These are phyloP conservation scores for Cyanocitta stelleri DNA, from an alignment of 2,113 vertebrate species.

Conservation along the genomic window DNA sequence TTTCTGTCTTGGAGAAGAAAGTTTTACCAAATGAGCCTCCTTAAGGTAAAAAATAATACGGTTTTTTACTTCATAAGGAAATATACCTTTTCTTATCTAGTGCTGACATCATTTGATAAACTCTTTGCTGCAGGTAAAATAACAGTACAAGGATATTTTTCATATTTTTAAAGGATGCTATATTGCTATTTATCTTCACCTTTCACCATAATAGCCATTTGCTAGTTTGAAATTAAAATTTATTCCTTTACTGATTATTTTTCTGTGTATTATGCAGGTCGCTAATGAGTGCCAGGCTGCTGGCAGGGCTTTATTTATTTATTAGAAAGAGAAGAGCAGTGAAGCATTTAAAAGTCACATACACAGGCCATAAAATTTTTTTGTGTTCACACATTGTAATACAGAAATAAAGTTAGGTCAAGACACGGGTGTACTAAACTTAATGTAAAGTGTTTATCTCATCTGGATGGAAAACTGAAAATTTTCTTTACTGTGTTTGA, in stretches of 20 bases:
- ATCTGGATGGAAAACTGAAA: background rate
- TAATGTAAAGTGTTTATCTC: background rate
- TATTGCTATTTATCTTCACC: background rate
- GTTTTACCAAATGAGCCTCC: conserved; percentile 12
- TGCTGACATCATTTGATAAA: background rate
- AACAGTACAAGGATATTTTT: background rate
- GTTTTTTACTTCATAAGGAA: background rate
- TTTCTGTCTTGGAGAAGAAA: background rate
- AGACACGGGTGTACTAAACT: background rate
- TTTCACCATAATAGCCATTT: background rate
- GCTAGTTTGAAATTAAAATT: background rate
- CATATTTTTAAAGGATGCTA: background rate
- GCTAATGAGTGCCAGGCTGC: conserved; percentile 33
- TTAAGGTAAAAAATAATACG: background rate
- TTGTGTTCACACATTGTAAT: background rate
- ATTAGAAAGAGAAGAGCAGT: conserved; percentile 8
- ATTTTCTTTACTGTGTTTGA: background rate
- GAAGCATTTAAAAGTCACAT: conserved; percentile 10
- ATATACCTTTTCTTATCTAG: conserved; percentile 12
- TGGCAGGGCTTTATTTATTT: conserved; percentile 46
- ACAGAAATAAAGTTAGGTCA: background rate
- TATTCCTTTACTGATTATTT: conserved; percentile 3
- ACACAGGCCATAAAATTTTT: background rate
- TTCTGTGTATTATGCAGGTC: background rate
- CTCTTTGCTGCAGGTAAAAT: background rate